A percentile compares a stretch with the other conserved stretches of the same genome.
These are phyloP conservation scores for Xanthia togata DNA, from an alignment of 2,888 invertebrate genomes.

Conservation along the genomic window DNA sequence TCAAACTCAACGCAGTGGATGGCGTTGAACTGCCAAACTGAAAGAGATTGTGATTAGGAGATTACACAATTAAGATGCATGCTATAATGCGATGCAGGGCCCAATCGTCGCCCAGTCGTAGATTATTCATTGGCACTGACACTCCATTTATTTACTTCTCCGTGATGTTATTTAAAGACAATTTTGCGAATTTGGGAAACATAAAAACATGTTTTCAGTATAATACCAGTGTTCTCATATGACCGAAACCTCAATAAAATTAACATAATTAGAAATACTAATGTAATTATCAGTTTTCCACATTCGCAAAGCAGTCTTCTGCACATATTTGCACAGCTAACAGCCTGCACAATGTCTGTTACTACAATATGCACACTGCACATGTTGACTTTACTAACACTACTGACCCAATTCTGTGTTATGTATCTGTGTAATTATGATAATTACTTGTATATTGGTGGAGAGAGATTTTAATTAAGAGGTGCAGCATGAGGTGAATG, in stretches of 20 bases:
- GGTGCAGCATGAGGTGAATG: neutral
- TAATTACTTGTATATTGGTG: slow-evolving; percentile 40
- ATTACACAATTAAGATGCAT: no score
- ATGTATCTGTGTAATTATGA: slow-evolving; percentile 43
- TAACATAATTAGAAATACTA: neutral
- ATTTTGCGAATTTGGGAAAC: slow-evolving; percentile 37
- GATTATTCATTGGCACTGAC: neutral
- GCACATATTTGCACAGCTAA: slow-evolving; percentile 53
- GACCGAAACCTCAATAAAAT: neutral
- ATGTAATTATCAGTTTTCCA: slow-evolving; percentile 33
- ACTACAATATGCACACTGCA: slow-evolving; percentile 25
- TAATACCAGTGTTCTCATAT: neutral
- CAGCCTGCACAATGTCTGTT: slow-evolving; percentile 33
- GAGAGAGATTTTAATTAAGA: slow-evolving; percentile 12
- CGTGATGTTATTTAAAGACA: slow-evolving; percentile 22
- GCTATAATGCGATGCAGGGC: no score
- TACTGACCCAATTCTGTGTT: slow-evolving; percentile 57
- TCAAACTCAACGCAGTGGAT: no score
- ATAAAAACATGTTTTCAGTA: no score
- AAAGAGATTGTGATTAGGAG: no score
- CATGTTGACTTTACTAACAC: slow-evolving; percentile 51
- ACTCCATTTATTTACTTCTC: slow-evolving; percentile 44
- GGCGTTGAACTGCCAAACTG: no score
- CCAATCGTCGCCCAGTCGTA: no score
- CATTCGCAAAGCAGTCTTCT: slow-evolving; percentile 27